A percentile compares a stretch with the other conserved stretches of the same genome.
Evolutionary conservation across 2,888 invertebrate species (phyloP).

Genomic region (Lydus trimaculatus): DNA sequence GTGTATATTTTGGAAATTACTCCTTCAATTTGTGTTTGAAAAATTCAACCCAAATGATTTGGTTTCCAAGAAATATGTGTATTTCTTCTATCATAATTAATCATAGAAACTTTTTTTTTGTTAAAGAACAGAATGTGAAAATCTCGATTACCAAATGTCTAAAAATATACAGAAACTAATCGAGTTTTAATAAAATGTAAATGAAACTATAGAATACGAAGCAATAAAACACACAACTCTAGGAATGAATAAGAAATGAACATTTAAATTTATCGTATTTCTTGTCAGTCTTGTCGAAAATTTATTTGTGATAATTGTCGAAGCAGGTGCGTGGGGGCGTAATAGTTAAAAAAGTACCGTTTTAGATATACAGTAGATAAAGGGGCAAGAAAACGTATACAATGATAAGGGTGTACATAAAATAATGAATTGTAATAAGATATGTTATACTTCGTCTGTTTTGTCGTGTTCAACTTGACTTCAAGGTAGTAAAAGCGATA

Average conservation of each 20-base stretch:
- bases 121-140: background rate
- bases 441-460: no score
- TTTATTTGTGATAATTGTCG: background rate
- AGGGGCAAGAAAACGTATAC: no score
- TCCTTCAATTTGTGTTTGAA: background rate
- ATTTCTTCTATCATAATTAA: background rate
- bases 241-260: background rate
- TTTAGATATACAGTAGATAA: no score
- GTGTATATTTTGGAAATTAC: background rate
- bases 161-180: slow-evolving; percentile 2
- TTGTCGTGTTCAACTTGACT: no score
- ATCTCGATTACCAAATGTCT: background rate
- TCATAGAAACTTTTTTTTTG: background rate
- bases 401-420: no score
- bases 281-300: background rate
- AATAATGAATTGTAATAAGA: no score
- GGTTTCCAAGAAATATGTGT: background rate
- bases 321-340: background rate
- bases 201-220: background rate
- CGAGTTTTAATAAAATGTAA: background rate
- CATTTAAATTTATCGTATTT: background rate
- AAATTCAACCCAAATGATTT: background rate
- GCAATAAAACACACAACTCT: background rate
- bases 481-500: no score
- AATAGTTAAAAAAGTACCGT: no score